Evolutionary conservation across 1,140 invertebrate species (phyloP).

Genomic region (Drosophila arawakana): DNA sequence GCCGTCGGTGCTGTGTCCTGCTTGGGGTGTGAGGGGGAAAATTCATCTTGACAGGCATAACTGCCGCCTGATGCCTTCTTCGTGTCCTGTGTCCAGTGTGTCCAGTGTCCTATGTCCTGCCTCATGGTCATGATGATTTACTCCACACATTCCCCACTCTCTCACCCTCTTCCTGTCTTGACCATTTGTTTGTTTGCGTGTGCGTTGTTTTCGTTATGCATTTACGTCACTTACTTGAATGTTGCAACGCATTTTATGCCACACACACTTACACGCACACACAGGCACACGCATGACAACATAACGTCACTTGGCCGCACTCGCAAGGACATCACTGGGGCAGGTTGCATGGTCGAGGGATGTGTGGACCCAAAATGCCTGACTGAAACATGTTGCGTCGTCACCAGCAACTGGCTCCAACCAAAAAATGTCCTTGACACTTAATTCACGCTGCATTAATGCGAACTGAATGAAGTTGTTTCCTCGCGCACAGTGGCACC

Average conservation of each 20-base stretch:
- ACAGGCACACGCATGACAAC: slow-evolving; percentile 40
- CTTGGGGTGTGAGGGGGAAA: background rate
- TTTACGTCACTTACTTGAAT: slow-evolving; percentile 82
- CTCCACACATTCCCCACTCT: slow-evolving; percentile 25
- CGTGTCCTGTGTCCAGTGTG: slow-evolving; percentile 3
- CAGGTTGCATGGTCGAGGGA: background rate
- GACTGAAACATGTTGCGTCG: slow-evolving; percentile 76
- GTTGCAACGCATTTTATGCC: slow-evolving; percentile 78
- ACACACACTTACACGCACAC: slow-evolving; percentile 30
- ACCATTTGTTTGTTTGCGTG: slow-evolving; percentile 42
- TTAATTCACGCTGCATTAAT: slow-evolving; percentile 83
- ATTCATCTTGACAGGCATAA: slow-evolving; percentile 82
- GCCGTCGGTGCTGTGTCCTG: slow-evolving; percentile 20
- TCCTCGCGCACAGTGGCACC: slow-evolving; percentile 48
- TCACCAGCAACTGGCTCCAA: slow-evolving; percentile 64
- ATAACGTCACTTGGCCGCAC: slow-evolving; percentile 50
- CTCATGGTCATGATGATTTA: slow-evolving; percentile 53
- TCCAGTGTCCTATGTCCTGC: slow-evolving; percentile 25
- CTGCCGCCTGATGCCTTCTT: slow-evolving; percentile 59
- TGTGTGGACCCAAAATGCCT: slow-evolving; percentile 25
- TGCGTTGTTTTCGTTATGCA: slow-evolving; percentile 71
- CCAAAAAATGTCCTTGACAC: slow-evolving; percentile 83
- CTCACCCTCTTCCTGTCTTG: background rate
- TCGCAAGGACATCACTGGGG: slow-evolving; percentile 44
- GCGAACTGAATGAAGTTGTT: slow-evolving; percentile 79